Evolutionary conservation across 2,888 invertebrate species (phyloP).

Genomic region (Sesamia inferens): DNA sequence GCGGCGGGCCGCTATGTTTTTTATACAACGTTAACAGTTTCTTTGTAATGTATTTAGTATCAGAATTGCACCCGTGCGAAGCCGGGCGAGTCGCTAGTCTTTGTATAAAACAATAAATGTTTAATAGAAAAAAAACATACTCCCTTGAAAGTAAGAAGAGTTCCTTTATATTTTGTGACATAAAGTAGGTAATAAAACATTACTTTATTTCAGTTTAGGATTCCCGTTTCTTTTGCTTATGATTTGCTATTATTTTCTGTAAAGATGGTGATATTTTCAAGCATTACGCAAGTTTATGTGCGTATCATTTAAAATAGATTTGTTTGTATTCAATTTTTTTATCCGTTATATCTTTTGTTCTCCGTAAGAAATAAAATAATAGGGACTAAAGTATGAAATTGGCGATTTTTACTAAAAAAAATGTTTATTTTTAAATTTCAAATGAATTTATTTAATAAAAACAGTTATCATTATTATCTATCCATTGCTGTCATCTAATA

Average conservation of each 20-base stretch:
- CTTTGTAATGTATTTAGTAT: no score
- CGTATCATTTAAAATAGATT: background rate
- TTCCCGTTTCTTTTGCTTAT: background rate
- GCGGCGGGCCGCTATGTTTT: no score
- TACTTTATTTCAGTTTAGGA: constrained; percentile 14
- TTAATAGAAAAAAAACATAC: background rate
- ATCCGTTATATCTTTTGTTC: background rate
- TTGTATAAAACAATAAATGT: background rate
- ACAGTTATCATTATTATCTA: no score
- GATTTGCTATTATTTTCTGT: constrained; percentile 8
- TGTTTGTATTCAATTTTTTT: background rate
- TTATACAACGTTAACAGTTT: no score
- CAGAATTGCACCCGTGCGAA: no score
- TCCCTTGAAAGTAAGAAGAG: constrained; percentile 1
- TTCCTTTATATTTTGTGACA: background rate
- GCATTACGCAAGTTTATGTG: background rate
- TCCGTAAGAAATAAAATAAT: no score
- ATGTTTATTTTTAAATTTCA: no score
- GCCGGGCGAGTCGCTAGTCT: no score
- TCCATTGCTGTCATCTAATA: no score
- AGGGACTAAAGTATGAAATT: no score
- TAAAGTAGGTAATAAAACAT: constrained; percentile 15
- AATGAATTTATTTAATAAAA: no score
- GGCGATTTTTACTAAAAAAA: no score
- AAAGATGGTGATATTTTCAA: background rate